Percentiles rank a stretch among this genome's conserved stretches.
Conservation (phyloP, 1,140 invertebrate genomes). For the Dufourea novaeangliae region DNA sequence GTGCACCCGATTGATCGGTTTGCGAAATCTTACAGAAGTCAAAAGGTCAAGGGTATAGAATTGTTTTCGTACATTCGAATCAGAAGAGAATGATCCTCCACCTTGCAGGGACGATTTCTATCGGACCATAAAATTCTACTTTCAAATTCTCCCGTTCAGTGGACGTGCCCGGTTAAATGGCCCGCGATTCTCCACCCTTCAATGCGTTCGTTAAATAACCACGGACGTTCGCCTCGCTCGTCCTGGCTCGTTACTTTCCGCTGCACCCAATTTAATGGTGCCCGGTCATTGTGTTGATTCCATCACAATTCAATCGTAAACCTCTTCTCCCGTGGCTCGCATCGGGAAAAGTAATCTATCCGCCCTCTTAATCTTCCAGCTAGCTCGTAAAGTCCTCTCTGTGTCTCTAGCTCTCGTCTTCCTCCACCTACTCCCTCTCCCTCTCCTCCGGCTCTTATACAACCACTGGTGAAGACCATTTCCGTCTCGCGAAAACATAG, state of each 20-base stretch:
- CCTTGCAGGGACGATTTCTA: too few species aligned
- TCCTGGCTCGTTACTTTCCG: conserved; percentile 13
- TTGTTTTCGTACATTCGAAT: too few species aligned
- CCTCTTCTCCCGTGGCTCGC: not conserved
- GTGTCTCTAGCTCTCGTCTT: not conserved
- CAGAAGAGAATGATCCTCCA: too few species aligned
- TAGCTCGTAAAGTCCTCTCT: not conserved
- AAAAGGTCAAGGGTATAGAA: too few species aligned
- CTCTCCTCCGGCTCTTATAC: too few species aligned
- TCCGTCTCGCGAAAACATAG: too few species aligned
- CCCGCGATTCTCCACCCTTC: not conserved
- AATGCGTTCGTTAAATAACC: not conserved
- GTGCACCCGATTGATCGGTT: too few species aligned
- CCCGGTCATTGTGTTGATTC: not conserved
- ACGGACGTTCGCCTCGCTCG: not conserved
- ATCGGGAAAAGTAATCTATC: not conserved
- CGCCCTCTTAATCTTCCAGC: not conserved
- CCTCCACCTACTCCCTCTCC: too few species aligned
- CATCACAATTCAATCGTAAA: not conserved
- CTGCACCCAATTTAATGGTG: not conserved
- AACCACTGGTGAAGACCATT: too few species aligned
- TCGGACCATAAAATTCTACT: not conserved
- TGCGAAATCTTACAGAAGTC: too few species aligned
- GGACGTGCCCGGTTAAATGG: too few species aligned
- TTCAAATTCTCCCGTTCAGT: too few species aligned